Base-by-base conservation (phyloP, 2,113 vertebrate genomes). In the Ceyx cyanopectus region DNA sequence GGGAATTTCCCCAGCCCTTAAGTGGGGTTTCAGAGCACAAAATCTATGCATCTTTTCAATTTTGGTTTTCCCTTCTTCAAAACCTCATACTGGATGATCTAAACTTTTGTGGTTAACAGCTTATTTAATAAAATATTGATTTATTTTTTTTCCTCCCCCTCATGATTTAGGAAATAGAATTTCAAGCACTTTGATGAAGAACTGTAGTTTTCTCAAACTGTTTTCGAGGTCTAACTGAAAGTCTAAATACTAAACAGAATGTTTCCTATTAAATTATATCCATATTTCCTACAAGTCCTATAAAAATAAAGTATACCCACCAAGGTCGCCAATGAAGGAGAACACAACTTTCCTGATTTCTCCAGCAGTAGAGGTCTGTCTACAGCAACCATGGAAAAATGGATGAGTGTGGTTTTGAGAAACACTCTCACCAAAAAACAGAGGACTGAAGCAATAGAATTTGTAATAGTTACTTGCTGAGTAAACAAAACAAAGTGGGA, bases 81-180 rank as follows among this genome's bases (percentile, higher is more conserved):
- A 85, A 84, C 6, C 18, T 79, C 45, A 12, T 30, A 7, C 14
- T 57, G 34, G 66, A 81, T 93, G 78, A 87, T 87, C 66, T 85
- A 95, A 95, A 92, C 26, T 37, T 78, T 91, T 74, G 58, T 87
- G 72, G 75, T 63, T 80, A 89, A 92, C 63, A 85, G 67, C 63
- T 89, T 85, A 87, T 91, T 94, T 95, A 94, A 94, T 87, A 93
- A 93, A 94, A 95, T 87, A 94, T 60, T 91, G 85, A 76, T 65
- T 84, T 46, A 6, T 53, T 73, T 74, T 46, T 37, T 37, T 37
- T 37, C 21, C 6, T 5, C 24, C 24, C 10, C 58, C 18, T 81
- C 24, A 5, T 66, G 22, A 81, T 77, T 85, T 46, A 92, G 72
- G 72, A 92, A 95, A 91, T 66, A 89, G 48, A 27, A 54, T 82